Conservation (phyloP, 1,140 invertebrate genomes). For the Ptiloglossa arizonensis region DNA sequence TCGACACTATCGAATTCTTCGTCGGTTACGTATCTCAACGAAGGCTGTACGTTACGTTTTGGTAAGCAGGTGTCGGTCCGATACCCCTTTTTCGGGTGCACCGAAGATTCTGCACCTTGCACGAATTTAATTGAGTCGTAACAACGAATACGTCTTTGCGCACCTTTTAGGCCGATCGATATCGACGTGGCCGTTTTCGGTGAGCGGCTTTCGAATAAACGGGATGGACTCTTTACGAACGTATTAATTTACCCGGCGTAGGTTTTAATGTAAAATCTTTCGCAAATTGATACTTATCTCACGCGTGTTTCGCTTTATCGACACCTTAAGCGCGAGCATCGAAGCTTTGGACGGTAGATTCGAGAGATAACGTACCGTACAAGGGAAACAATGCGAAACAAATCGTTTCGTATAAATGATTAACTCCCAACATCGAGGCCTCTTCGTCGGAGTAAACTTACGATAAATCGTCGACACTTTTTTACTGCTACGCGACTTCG, state of each 20-base stretch:
- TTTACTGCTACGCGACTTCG: too few relatives aligned
- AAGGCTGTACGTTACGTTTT: too few relatives aligned
- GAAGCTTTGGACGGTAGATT: background rate
- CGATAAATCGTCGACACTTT: too few relatives aligned
- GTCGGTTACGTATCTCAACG: too few relatives aligned
- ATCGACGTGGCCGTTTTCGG: slow-evolving; percentile 4
- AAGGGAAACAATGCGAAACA: slow-evolving; percentile 1
- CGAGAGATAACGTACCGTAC: background rate
- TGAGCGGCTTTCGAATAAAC: background rate
- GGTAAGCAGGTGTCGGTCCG: slow-evolving; percentile 13
- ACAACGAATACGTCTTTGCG: background rate
- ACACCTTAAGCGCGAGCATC: background rate
- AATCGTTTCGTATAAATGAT: slow-evolving; percentile 17
- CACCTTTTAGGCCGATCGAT: slow-evolving; percentile 34
- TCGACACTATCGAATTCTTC: too few relatives aligned
- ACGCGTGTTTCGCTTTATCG: background rate
- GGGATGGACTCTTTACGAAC: background rate
- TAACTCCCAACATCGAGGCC: too few relatives aligned
- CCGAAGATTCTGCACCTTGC: slow-evolving; percentile 37
- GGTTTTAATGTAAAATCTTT: slow-evolving; percentile 33
- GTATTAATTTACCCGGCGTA: slow-evolving; percentile 27
- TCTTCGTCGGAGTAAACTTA: too few relatives aligned
- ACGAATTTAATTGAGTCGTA: slow-evolving; percentile 39
- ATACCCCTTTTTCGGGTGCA: background rate
- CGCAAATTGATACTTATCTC: slow-evolving; percentile 39